These are phyloP conservation scores for Mustela nigripes DNA, from an alignment of 2,113 vertebrate genomes.

Conservation along the genomic window DNA sequence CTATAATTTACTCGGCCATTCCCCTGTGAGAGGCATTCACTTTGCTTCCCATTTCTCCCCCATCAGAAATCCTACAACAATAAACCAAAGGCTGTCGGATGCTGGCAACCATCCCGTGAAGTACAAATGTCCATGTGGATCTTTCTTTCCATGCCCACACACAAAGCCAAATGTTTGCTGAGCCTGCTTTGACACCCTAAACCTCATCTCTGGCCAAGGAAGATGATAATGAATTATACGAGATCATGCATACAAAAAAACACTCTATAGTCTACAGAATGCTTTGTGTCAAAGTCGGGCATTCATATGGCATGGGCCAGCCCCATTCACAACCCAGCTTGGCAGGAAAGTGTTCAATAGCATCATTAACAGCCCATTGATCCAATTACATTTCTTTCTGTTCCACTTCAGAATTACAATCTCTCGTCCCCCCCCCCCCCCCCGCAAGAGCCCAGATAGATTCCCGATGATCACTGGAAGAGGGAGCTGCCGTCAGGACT, in stretches of 20 bases:
- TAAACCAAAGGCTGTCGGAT: not conserved
- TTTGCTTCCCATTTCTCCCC: not conserved
- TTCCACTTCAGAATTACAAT: conserved; percentile 88
- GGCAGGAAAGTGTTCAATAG: conserved; percentile 86
- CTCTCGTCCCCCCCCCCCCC: conserved; percentile 66
- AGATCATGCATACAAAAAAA: not conserved
- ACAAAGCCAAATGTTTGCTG: not conserved
- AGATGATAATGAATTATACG: not conserved
- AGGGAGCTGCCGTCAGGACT: conserved; percentile 75
- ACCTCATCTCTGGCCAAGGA: not conserved
- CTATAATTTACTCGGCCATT: not conserved
- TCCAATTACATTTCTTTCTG: conserved; percentile 88
- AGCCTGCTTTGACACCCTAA: not conserved
- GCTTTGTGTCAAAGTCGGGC: not conserved
- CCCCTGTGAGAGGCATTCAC: not conserved
- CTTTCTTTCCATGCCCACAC: not conserved
- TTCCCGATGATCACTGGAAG: conserved; percentile 81
- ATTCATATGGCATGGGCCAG: not conserved
- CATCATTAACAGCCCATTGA: conserved; percentile 88
- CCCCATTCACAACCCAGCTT: not conserved
- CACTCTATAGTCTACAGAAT: not conserved
- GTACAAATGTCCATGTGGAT: not conserved
- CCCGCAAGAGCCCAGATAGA: conserved; percentile 80
- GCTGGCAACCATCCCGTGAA: not conserved
- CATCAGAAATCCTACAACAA: not conserved